These are phyloP conservation scores for Anabacerthia variegaticeps DNA, from an alignment of 2,797 vertebrate genomes.

Conservation along the genomic window DNA sequence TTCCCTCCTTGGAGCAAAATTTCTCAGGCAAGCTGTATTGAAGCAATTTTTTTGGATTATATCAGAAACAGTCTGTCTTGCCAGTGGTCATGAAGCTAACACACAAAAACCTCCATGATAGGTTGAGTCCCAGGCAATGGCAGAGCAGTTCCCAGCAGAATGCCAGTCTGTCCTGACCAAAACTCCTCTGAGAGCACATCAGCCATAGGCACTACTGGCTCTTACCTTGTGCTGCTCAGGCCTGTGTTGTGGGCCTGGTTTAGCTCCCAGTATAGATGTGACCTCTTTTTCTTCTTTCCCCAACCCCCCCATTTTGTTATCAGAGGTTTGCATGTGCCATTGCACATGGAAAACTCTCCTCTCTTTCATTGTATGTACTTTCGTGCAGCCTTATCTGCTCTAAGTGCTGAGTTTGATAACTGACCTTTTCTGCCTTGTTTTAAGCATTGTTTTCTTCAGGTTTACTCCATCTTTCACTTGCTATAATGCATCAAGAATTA, in stretches of 20 bases:
- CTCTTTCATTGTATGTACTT: background rate
- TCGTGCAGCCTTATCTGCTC: background rate
- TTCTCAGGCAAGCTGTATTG: background rate
- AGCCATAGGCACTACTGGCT: background rate
- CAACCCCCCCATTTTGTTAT: background rate
- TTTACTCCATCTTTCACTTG: background rate
- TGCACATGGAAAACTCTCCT: background rate
- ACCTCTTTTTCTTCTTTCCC: background rate
- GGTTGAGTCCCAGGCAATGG: background rate
- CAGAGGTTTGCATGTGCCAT: background rate
- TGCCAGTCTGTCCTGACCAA: background rate
- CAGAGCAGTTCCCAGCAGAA: background rate
- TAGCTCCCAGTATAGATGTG: background rate
- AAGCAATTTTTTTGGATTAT: background rate
- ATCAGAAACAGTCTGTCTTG: background rate
- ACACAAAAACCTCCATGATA: background rate
- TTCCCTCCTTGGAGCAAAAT: background rate
- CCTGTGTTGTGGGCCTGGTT: background rate
- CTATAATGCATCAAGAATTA: background rate
- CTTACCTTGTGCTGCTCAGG: background rate
- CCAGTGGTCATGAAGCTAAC: fast-evolving
- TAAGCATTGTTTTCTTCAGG: background rate
- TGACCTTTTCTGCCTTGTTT: background rate
- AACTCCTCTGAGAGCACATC: background rate
- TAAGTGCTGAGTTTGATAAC: background rate